A percentile compares a stretch with the other conserved stretches of the same genome.
phyloP scores from a whole-genome alignment of 2,113 vertebrate species.

The Plestiodon gilberti region DNA sequence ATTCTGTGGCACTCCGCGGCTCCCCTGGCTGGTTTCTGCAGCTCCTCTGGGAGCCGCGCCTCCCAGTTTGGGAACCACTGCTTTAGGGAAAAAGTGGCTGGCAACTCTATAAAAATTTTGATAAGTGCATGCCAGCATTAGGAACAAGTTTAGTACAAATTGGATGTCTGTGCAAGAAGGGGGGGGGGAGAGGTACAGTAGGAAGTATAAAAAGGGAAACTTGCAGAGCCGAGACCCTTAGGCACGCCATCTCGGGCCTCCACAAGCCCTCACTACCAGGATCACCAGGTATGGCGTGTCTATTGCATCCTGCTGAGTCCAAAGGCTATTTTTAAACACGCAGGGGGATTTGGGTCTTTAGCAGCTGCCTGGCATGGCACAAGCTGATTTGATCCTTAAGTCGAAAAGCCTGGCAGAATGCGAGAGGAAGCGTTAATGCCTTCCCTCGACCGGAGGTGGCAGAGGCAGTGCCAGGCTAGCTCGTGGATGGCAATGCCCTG shows the following conservation, averaged over 20 bases:
- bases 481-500: neutral
- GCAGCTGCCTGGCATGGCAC: constrained; percentile 45
- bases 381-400: constrained; percentile 67
- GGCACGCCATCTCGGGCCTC: neutral
- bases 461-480: fast-evolving
- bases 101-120: neutral
- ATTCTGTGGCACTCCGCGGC: too few species aligned
- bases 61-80: too few species aligned
- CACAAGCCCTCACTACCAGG: neutral
- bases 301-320: neutral
- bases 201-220: neutral
- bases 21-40: too few species aligned
- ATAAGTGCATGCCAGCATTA: neutral
- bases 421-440: constrained; percentile 13
- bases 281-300: neutral
- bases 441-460: neutral
- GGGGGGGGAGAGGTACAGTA: neutral
- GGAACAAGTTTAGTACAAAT: neutral
- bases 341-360: constrained; percentile 66
- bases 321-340: constrained; percentile 60
- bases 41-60: too few species aligned
- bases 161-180: neutral
- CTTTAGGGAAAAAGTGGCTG: neutral
- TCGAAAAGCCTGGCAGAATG: constrained; percentile 51
- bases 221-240: neutral